Conservation (phyloP, 2,888 invertebrate species). For the Athalia rosae region DNA sequence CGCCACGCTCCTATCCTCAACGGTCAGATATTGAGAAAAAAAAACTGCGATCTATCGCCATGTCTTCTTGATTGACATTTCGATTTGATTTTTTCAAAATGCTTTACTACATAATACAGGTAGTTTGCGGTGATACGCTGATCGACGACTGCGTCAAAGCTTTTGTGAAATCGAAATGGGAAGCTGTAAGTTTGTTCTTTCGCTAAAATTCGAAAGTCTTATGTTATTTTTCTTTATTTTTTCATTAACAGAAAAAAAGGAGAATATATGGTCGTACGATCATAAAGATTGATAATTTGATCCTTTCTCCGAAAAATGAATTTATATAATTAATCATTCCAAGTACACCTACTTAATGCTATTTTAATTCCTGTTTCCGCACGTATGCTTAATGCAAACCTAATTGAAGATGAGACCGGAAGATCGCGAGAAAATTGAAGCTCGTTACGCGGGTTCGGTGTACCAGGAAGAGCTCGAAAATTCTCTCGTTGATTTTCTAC, state of each 20-base stretch:
- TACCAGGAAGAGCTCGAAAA: slow-evolving; percentile 59
- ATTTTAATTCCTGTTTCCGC: no score
- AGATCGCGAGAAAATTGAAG: slow-evolving; percentile 53
- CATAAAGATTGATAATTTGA: no score
- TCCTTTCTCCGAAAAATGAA: no score
- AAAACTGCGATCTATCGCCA: background rate
- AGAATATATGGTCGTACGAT: no score
- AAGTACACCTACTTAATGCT: no score
- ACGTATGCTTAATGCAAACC: no score
- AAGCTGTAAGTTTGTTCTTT: slow-evolving; percentile 54
- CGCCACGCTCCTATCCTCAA: slow-evolving; percentile 54
- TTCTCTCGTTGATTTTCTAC: slow-evolving; percentile 58
- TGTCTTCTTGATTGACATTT: slow-evolving; percentile 24
- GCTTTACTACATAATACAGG: slow-evolving; percentile 45
- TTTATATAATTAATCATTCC: no score
- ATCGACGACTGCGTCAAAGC: slow-evolving; percentile 53
- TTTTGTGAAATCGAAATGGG: slow-evolving; percentile 54
- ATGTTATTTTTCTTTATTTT: no score
- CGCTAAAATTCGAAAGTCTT: background rate
- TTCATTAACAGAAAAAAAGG: background rate
- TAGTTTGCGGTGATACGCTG: slow-evolving; percentile 50
- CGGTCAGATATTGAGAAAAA: slow-evolving; percentile 49
- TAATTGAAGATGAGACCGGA: slow-evolving; percentile 55
- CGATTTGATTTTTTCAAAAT: background rate
- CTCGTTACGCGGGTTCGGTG: slow-evolving; percentile 55